Percentiles rank a stretch among this genome's conserved stretches.
Conservation (phyloP, 2,113 vertebrate genomes). For the Dicaeum eximium region DNA sequence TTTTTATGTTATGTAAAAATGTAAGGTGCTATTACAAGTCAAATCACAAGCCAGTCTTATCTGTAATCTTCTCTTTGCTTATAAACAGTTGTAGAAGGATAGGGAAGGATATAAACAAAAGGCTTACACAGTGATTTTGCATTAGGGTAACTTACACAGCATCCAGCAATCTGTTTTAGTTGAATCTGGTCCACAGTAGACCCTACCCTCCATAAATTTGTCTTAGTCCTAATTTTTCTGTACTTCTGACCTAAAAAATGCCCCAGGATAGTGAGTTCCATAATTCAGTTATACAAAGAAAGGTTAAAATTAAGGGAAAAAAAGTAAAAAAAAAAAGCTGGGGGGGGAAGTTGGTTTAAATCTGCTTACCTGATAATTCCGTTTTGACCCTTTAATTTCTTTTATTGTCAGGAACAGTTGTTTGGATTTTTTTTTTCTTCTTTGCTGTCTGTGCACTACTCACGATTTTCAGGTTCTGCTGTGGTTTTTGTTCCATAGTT, state of each 20-base stretch:
- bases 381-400: not conserved
- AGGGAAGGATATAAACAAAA: not conserved
- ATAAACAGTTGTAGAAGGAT: not conserved
- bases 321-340: not conserved
- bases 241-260: not conserved
- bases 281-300: not conserved
- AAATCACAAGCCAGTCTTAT: not conserved
- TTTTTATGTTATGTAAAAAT: not conserved
- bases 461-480: not conserved
- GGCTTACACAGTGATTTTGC: not conserved
- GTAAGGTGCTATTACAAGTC: conserved; percentile 13
- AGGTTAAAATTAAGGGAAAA: not conserved
- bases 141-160: not conserved
- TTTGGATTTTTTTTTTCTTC: not conserved
- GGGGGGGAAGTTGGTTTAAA: not conserved
- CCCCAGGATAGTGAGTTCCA: not conserved
- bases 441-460: not conserved
- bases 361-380: not conserved
- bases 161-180: not conserved
- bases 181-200: not conserved
- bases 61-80: conserved; percentile 31
- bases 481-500: not conserved
- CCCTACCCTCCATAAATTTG: not conserved
- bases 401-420: not conserved
- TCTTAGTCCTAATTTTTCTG: not conserved